Conservation (phyloP, 2,888 invertebrate genomes). For the Selenia dentaria region DNA sequence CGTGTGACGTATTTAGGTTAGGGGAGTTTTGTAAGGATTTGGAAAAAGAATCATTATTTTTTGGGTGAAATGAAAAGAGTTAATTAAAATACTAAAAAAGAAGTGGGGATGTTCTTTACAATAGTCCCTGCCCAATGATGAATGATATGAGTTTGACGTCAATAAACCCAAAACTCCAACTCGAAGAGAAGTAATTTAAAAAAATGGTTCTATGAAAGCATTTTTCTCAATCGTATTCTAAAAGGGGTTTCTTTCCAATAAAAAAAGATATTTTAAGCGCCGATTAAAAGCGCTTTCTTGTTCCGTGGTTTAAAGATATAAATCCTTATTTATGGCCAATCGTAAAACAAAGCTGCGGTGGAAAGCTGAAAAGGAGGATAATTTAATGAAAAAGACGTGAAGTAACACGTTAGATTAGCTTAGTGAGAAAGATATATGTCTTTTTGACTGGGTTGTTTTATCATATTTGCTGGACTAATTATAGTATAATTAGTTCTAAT, state of each 20-base stretch:
- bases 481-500: too few species aligned
- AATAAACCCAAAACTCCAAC: too few species aligned
- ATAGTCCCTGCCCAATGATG: not conserved
- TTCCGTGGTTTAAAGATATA: slow-evolving; percentile 1
- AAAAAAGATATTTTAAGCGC: not conserved
- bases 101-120: slow-evolving; percentile 4
- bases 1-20: slow-evolving; percentile 17
- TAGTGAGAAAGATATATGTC: too few species aligned
- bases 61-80: slow-evolving; percentile 18
- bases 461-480: too few species aligned
- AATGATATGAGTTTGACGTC: too few species aligned
- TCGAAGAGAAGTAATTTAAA: too few species aligned
- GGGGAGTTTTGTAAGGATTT: slow-evolving; percentile 21
- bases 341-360: slow-evolving; percentile 7
- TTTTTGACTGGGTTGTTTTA: too few species aligned
- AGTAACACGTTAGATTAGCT: too few species aligned
- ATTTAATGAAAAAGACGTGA: not conserved
- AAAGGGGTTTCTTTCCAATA: too few species aligned
- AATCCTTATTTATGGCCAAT: slow-evolving; percentile 15
- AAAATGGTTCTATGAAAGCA: too few species aligned
- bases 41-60: slow-evolving; percentile 16
- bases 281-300: slow-evolving; percentile 8
- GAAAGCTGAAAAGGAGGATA: slow-evolving; percentile 8
- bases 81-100: slow-evolving; percentile 23
- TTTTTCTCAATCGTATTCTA: too few species aligned